A percentile compares a stretch with the other conserved stretches of the same genome.
phyloP scores from a whole-genome alignment of 2,113 vertebrate species.

The Barbus barbus region DNA sequence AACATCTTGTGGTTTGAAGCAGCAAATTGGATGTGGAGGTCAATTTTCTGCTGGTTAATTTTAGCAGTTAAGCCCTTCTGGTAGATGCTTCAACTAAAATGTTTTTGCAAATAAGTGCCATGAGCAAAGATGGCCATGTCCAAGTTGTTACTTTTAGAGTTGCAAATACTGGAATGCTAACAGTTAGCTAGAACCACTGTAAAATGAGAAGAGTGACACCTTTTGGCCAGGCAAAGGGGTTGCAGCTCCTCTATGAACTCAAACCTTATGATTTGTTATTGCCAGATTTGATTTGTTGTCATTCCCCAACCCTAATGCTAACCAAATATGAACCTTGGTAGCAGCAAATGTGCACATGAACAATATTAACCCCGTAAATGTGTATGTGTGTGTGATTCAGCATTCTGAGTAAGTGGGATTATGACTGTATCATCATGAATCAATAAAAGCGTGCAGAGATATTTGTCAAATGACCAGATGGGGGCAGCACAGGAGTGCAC shows the following conservation, averaged over 20 bases:
- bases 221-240: constrained; percentile 15
- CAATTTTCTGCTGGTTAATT: background rate
- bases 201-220: constrained; percentile 46
- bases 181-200: background rate
- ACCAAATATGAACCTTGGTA: background rate
- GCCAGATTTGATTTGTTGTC: background rate
- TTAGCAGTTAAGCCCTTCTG: background rate
- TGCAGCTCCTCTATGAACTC: background rate
- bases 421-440: background rate
- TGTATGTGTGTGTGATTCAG: background rate
- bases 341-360: background rate
- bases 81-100: background rate
- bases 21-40: background rate
- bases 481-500: constrained; percentile 36
- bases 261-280: background rate
- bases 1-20: background rate
- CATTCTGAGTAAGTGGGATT: background rate
- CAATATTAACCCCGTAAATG: background rate
- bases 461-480: constrained; percentile 37
- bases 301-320: background rate
- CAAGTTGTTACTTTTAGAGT: background rate
- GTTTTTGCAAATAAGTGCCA: background rate
- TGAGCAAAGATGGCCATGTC: background rate
- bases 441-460: background rate
- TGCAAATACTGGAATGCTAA: background rate